A percentile compares a stretch with the other conserved stretches of the same genome.
phyloP scores from a whole-genome alignment of 2,797 vertebrate genomes.

The Valencia hispanica region DNA sequence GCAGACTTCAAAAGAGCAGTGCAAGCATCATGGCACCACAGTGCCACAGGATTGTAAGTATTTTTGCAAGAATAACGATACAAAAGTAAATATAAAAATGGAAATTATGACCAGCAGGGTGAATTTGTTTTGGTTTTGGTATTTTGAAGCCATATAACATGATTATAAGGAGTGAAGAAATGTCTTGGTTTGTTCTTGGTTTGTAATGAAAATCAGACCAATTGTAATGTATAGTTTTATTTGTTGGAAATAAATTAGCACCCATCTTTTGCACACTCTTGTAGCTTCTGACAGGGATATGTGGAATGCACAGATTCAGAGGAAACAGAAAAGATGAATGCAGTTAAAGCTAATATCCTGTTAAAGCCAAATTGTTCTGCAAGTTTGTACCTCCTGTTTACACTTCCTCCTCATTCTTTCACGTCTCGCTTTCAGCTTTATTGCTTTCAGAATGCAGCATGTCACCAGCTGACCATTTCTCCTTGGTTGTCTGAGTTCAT shows the following conservation, averaged over 20 bases:
- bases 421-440: slow-evolving; percentile 60
- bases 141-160: background rate
- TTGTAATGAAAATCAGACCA: background rate
- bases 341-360: slow-evolving; percentile 30
- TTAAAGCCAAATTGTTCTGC: slow-evolving; percentile 36
- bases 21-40: background rate
- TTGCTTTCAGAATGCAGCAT: slow-evolving; percentile 70
- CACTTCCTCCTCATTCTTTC: slow-evolving; percentile 40
- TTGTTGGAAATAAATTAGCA: background rate
- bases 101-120: background rate
- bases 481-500: slow-evolving; percentile 58
- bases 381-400: slow-evolving; percentile 42
- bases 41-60: background rate
- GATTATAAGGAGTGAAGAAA: background rate
- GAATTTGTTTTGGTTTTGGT: background rate
- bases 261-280: background rate
- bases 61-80: background rate
- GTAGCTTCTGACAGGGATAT: slow-evolving; percentile 29
- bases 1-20: slow-evolving; percentile 1
- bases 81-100: background rate
- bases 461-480: slow-evolving; percentile 67
- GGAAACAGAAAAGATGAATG: slow-evolving; percentile 1
- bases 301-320: slow-evolving; percentile 29
- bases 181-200: background rate
- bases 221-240: background rate